These are phyloP conservation scores for Sphaerophoria rueppellii DNA, from an alignment of 2,888 invertebrate genomes.

Conservation along the genomic window DNA sequence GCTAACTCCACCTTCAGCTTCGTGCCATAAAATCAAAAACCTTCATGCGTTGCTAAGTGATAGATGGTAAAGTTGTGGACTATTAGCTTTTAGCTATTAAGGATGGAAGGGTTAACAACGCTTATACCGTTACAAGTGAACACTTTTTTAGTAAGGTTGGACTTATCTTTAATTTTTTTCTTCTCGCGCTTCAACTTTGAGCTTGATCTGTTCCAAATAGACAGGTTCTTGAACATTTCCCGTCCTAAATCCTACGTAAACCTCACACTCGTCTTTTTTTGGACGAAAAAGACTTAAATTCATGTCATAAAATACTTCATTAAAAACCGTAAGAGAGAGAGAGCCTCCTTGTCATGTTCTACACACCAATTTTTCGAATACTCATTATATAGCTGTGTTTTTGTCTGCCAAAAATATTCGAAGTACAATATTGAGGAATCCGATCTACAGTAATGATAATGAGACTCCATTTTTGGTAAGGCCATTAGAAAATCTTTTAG, in stretches of 20 bases:
- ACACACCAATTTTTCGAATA: constrained; percentile 33
- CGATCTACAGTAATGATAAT: constrained; percentile 41
- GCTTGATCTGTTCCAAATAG: constrained; percentile 30
- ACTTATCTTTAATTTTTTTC: constrained; percentile 38
- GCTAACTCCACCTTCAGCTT: constrained; percentile 39
- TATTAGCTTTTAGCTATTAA: constrained; percentile 28
- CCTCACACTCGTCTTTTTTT: constrained; percentile 35
- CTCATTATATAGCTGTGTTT: constrained; percentile 29
- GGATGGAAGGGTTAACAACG: too few species aligned
- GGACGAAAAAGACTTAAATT: constrained; percentile 22
- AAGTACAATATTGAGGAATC: constrained; percentile 32
- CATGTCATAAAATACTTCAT: constrained; percentile 39
- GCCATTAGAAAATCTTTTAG: constrained; percentile 8
- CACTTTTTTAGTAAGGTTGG: constrained; percentile 22
- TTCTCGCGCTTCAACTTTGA: constrained; percentile 32
- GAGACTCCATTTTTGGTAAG: constrained; percentile 37
- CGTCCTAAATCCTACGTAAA: constrained; percentile 32
- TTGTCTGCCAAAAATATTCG: constrained; percentile 36
- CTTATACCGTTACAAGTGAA: too few species aligned
- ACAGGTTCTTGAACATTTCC: constrained; percentile 21
- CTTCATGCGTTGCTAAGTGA: constrained; percentile 27
- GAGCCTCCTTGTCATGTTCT: constrained; percentile 1
- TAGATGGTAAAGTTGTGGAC: constrained; percentile 35
- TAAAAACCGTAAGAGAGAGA: constrained; percentile 15
- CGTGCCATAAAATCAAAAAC: constrained; percentile 44